Conservation (phyloP, 1,140 invertebrate species). For the Coptotermes formosanus region DNA sequence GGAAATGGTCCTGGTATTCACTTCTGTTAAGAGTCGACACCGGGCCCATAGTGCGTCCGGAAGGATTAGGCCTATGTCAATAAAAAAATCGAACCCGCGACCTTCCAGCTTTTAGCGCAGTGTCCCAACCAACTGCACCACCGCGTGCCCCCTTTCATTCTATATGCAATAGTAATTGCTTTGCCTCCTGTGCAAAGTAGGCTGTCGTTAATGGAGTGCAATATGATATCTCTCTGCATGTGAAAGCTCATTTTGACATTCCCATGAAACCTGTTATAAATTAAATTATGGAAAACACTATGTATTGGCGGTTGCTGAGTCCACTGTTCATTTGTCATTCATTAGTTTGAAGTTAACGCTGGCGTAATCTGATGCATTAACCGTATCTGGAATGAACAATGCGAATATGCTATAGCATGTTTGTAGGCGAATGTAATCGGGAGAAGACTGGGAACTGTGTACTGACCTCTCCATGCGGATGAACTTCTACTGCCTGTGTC, state of each 20-base stretch:
- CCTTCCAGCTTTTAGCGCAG: no score
- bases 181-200: no score
- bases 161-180: no score
- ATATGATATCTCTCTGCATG: background rate
- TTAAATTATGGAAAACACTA: slow-evolving; percentile 1
- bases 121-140: no score
- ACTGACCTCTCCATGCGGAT: background rate
- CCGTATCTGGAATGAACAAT: background rate
- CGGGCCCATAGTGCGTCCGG: no score
- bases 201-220: no score
- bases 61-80: no score
- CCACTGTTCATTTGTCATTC: slow-evolving; percentile 9
- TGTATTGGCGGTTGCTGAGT: background rate
- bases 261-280: background rate
- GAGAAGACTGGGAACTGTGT: background rate
- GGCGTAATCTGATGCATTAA: background rate
- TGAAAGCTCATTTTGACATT: background rate
- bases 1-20: no score
- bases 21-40: no score
- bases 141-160: no score
- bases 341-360: slow-evolving; percentile 12
- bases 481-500: background rate
- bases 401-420: background rate
- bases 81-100: no score
- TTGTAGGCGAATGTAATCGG: background rate